Conservation (phyloP, 2,888 invertebrate genomes). For the Malachius bipustulatus region DNA sequence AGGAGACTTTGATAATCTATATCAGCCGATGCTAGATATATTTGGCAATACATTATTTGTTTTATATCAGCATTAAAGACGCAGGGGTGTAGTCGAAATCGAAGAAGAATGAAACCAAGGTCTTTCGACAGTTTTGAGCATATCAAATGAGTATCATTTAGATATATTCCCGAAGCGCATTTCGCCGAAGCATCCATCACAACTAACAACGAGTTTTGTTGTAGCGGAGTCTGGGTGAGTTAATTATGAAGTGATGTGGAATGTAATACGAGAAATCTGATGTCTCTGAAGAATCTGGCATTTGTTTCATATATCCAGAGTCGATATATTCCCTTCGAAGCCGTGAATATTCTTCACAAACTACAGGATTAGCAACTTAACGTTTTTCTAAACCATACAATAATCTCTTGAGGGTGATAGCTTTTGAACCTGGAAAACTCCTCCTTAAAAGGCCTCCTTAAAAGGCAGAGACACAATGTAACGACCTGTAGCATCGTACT, state of each 20-base stretch:
- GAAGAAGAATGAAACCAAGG: constrained; percentile 8
- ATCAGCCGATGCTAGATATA: constrained; percentile 12
- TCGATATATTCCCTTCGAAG: constrained; percentile 14
- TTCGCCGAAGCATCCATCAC: constrained; percentile 12
- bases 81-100: constrained; percentile 11
- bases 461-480: constrained; percentile 4
- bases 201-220: constrained; percentile 11
- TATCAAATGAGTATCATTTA: constrained; percentile 12
- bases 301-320: constrained; percentile 13
- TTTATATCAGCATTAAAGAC: constrained; percentile 13
- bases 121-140: constrained; percentile 14
- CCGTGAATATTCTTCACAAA: constrained; percentile 4
- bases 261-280: constrained; percentile 8
- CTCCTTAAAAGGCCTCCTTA: too few species aligned
- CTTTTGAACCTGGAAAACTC: neutral
- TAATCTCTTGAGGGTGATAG: constrained; percentile 1
- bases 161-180: constrained; percentile 2
- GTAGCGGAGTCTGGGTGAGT: constrained; percentile 1
- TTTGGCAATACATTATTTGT: constrained; percentile 18
- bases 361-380: neutral
- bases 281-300: neutral
- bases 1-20: constrained; percentile 17
- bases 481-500: neutral
- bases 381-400: neutral
- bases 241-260: constrained; percentile 14